Evolutionary conservation across 92 coral and sea anemone species (phyloP).

Genomic region (Siderastrea radians): DNA sequence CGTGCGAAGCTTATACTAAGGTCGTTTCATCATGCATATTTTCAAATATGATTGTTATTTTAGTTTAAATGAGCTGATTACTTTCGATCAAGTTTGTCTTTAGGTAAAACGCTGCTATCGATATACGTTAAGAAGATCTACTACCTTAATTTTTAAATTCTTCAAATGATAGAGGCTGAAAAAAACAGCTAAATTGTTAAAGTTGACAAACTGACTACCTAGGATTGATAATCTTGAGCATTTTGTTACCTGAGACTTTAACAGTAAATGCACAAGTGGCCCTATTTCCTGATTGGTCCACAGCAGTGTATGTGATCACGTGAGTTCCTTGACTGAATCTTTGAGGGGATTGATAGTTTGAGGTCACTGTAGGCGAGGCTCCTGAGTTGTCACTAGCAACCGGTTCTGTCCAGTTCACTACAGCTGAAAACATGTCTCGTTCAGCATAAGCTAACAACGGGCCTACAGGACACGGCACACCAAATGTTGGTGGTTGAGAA

Average conservation of each 20-base stretch:
- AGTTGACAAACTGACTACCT: too few species aligned
- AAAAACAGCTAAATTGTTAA: too few species aligned
- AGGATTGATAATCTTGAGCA: not conserved
- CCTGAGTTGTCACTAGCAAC: conserved; percentile 72
- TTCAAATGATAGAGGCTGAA: too few species aligned
- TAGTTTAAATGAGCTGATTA: too few species aligned
- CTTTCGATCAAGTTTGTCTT: too few species aligned
- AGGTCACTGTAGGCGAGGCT: conserved; percentile 4
- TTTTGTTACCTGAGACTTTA: conserved; percentile 48
- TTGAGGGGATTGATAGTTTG: conserved; percentile 31
- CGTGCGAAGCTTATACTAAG: too few species aligned
- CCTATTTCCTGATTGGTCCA: conserved; percentile 60
- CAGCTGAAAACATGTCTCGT: conserved; percentile 28
- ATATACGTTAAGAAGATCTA: too few species aligned
- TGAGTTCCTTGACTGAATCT: conserved; percentile 46
- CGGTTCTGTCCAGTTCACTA: conserved; percentile 70
- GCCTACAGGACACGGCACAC: conserved; percentile 37
- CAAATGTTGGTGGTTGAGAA: conserved; percentile 52
- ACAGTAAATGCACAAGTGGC: conserved; percentile 49
- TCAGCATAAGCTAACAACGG: conserved; percentile 40
- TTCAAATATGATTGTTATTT: too few species aligned
- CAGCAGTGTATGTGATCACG: conserved; percentile 57
- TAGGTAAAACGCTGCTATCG: too few species aligned
- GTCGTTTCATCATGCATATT: too few species aligned
- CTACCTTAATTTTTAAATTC: too few species aligned